Conservation (phyloP, 2,888 invertebrate genomes). For the Lamellibrachia columna region DNA sequence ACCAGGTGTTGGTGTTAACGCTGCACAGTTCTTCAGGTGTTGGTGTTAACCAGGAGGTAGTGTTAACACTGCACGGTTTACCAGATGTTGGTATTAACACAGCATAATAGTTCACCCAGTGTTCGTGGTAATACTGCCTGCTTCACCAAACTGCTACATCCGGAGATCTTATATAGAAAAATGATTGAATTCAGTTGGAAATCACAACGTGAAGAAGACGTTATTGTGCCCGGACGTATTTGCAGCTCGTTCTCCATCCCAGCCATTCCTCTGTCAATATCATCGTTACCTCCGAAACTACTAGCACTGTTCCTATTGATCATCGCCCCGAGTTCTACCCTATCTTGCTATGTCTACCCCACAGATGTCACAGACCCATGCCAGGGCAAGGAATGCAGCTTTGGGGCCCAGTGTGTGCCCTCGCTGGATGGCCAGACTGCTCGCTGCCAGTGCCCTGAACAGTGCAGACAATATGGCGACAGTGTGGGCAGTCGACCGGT, state of each 20-base stretch:
- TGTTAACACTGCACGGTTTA: not conserved
- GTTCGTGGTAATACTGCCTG: not conserved
- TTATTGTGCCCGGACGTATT: not conserved
- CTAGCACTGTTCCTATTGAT: conserved; percentile 39
- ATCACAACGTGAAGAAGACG: not conserved
- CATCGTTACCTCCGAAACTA: conserved; percentile 35
- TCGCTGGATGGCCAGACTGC: conserved; percentile 76
- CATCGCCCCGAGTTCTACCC: conserved; percentile 31
- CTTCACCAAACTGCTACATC: too few species aligned
- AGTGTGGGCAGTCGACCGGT: conserved; percentile 81
- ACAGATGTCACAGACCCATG: conserved; percentile 80
- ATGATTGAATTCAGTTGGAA: not conserved
- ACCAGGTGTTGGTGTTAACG: not conserved
- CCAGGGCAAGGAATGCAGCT: conserved; percentile 74
- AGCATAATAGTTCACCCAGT: not conserved
- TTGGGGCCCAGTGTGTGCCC: conserved; percentile 76
- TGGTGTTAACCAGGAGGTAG: not conserved
- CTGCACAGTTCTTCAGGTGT: not conserved
- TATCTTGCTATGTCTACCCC: conserved; percentile 55
- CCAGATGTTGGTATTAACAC: not conserved
- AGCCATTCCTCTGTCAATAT: conserved; percentile 27
- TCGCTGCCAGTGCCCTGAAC: conserved; percentile 81
- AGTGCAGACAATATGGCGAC: conserved; percentile 85
- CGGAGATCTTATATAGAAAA: not conserved
- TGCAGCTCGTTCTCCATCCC: not conserved